phyloP scores from a whole-genome alignment of 2,113 vertebrate species.

The Acrocephalus arundinaceus region DNA sequence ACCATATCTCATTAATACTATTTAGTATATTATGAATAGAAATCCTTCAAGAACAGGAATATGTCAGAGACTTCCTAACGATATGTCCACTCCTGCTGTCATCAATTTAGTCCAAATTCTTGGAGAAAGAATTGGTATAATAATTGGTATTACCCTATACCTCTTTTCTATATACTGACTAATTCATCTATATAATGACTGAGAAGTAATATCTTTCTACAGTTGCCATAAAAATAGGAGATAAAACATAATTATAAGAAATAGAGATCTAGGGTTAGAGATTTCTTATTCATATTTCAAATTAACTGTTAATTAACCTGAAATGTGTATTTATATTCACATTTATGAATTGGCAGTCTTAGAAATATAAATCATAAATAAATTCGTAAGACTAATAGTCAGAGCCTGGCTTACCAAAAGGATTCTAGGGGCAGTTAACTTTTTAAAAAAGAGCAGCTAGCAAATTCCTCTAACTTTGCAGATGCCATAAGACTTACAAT shows the following conservation, averaged over 20 bases:
- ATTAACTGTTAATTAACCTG: neutral
- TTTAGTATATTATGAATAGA: neutral
- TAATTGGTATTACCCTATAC: neutral
- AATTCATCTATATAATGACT: neutral
- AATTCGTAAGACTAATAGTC: neutral
- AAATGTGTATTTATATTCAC: neutral
- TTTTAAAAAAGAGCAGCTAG: neutral
- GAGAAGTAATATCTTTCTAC: neutral
- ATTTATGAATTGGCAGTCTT: neutral
- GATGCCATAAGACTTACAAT: neutral
- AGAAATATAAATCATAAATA: neutral
- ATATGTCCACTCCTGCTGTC: neutral
- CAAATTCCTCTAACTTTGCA: neutral
- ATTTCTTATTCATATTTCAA: neutral
- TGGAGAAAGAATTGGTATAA: neutral
- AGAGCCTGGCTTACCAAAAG: neutral
- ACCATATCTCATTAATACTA: neutral
- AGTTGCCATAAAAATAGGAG: neutral
- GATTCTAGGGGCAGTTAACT: neutral
- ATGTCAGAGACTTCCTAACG: neutral
- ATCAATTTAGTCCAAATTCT: neutral
- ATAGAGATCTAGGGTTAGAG: neutral
- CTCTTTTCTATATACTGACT: neutral
- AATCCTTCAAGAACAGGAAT: neutral
- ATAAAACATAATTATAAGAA: neutral